These are phyloP conservation scores for Circaetus gallicus DNA, from an alignment of 2,113 vertebrate genomes.

Conservation along the genomic window DNA sequence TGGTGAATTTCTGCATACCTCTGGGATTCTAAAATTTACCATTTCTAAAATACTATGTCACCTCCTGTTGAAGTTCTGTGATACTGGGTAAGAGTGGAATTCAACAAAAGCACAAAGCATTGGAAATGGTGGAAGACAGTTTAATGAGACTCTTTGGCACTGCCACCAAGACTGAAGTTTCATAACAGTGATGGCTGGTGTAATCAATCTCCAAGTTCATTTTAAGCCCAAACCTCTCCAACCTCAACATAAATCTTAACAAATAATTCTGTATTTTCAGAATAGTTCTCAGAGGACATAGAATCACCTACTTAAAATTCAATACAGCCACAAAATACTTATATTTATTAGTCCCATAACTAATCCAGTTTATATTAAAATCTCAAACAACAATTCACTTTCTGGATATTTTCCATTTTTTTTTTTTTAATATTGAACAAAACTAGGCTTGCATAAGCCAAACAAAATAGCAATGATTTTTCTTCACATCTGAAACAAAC, in stretches of 20 bases:
- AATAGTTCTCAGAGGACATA: background rate
- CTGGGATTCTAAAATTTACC: background rate
- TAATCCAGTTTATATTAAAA: constrained; percentile 61
- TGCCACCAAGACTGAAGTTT: background rate
- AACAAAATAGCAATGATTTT: constrained; percentile 23
- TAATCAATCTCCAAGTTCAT: background rate
- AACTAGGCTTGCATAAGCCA: background rate
- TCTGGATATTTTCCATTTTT: background rate
- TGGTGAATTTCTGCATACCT: background rate
- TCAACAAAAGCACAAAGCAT: background rate
- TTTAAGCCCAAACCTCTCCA: constrained; percentile 6
- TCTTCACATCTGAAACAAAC: background rate
- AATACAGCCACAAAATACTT: background rate
- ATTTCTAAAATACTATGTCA: background rate
- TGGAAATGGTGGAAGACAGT: background rate
- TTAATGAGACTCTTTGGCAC: background rate
- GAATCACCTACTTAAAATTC: constrained; percentile 44
- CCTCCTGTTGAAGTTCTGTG: background rate
- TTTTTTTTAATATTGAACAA: background rate
- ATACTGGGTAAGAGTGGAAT: background rate
- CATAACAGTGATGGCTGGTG: background rate
- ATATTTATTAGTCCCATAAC: constrained; percentile 33
- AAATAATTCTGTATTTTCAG: constrained; percentile 8
- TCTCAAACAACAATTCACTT: constrained; percentile 4
- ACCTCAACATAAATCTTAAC: background rate